Evolutionary conservation across 2,888 invertebrate genomes (phyloP).

Genomic region (Iphiclides podalirius): DNA sequence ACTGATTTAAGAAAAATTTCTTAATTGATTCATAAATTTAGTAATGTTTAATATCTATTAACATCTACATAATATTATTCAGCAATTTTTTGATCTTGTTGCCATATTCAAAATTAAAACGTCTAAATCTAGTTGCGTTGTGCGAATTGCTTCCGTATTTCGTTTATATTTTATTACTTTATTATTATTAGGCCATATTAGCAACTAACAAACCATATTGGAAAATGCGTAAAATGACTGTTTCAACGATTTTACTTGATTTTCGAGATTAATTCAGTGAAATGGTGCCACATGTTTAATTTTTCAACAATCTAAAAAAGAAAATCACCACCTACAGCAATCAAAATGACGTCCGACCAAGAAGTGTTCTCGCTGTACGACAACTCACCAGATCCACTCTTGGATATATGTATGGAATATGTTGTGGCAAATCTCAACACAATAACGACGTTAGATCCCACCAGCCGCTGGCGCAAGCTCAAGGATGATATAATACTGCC

Average conservation of each 20-base stretch:
- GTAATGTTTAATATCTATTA: no score
- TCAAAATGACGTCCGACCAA: constrained; percentile 49
- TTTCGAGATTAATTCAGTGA: constrained; percentile 21
- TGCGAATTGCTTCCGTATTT: constrained; percentile 29
- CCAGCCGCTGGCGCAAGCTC: constrained; percentile 69
- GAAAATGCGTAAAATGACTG: constrained; percentile 17
- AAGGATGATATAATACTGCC: constrained; percentile 83
- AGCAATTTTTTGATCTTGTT: neutral
- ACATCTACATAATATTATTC: no score
- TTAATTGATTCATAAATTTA: no score
- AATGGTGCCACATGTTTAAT: constrained; percentile 39
- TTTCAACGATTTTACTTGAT: constrained; percentile 4
- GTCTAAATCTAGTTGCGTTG: constrained; percentile 34
- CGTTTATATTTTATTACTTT: constrained; percentile 24
- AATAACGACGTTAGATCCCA: constrained; percentile 75
- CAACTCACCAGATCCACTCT: constrained; percentile 79
- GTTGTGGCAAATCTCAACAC: constrained; percentile 82
- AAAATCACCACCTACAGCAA: constrained; percentile 24
- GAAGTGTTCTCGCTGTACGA: constrained; percentile 51
- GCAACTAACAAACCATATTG: constrained; percentile 11
- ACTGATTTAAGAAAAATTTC: no score
- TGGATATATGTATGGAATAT: constrained; percentile 82
- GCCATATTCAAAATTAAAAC: constrained; percentile 8
- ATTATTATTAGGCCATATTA: constrained; percentile 2
- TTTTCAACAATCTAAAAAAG: constrained; percentile 35